phyloP scores from a whole-genome alignment of 2,888 invertebrate genomes.

The Spilarctia lutea region DNA sequence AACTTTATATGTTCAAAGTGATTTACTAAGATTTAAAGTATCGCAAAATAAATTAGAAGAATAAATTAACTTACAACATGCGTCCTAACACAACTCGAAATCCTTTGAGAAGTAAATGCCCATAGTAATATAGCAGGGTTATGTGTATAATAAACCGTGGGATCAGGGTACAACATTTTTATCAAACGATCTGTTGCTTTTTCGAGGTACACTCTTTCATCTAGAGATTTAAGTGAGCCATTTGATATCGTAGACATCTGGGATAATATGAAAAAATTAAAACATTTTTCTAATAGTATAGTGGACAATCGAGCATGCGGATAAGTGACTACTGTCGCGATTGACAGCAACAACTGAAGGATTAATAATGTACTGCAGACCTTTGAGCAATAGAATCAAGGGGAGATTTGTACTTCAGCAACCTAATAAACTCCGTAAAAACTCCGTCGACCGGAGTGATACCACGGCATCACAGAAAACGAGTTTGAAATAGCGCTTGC shows the following conservation, averaged over 20 bases:
- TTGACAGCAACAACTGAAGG: no score
- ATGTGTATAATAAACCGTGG: slow-evolving; percentile 73
- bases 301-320: no score
- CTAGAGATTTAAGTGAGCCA: slow-evolving; percentile 66
- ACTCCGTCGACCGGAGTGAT: no score
- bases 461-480: no score
- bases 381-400: no score
- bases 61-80: slow-evolving; percentile 69
- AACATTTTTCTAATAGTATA: no score
- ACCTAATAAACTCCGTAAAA: no score
- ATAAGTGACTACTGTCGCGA: no score
- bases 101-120: slow-evolving; percentile 76
- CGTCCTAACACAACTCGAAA: slow-evolving; percentile 63
- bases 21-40: not conserved
- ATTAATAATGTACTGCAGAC: no score
- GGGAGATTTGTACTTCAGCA: no score
- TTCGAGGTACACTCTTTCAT: slow-evolving; percentile 74
- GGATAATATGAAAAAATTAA: no score
- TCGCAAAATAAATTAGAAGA: not conserved
- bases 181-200: slow-evolving; percentile 74
- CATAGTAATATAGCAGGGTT: slow-evolving; percentile 78
- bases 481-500: no score
- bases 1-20: not conserved
- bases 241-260: slow-evolving; percentile 81
- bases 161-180: slow-evolving; percentile 68